phyloP scores from a whole-genome alignment of 2,113 vertebrate species.

The Cryptomyrus ogoouensis region DNA sequence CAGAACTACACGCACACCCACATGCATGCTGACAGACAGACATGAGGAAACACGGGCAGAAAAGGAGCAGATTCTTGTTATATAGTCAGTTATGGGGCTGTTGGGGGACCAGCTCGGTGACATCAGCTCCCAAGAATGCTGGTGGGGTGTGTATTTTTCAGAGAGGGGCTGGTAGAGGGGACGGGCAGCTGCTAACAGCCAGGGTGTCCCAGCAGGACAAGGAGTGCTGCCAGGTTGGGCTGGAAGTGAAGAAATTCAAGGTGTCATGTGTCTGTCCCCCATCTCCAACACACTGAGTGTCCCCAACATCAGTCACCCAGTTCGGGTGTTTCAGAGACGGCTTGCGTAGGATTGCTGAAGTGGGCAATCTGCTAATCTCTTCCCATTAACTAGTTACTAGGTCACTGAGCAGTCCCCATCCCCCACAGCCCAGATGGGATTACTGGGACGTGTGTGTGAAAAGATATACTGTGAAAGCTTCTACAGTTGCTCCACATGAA shows the following conservation, averaged over 20 bases:
- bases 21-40: background rate
- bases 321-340: background rate
- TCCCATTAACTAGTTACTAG: background rate
- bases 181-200: slow-evolving; percentile 14
- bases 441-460: background rate
- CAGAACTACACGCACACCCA: background rate
- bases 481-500: background rate
- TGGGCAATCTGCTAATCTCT: background rate
- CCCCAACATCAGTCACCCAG: background rate
- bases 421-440: background rate
- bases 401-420: background rate
- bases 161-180: slow-evolving; percentile 35
- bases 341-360: background rate
- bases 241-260: background rate
- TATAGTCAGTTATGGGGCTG: slow-evolving; percentile 2
- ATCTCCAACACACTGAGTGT: background rate
- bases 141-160: slow-evolving; percentile 32
- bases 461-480: background rate
- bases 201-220: background rate
- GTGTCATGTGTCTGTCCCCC: background rate
- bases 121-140: slow-evolving; percentile 43
- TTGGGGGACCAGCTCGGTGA: slow-evolving; percentile 37
- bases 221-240: background rate
- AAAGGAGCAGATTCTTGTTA: background rate
- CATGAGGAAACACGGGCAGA: background rate